phyloP scores from a whole-genome alignment of 2,797 vertebrate species.

The Melanotaenia boesemani region DNA sequence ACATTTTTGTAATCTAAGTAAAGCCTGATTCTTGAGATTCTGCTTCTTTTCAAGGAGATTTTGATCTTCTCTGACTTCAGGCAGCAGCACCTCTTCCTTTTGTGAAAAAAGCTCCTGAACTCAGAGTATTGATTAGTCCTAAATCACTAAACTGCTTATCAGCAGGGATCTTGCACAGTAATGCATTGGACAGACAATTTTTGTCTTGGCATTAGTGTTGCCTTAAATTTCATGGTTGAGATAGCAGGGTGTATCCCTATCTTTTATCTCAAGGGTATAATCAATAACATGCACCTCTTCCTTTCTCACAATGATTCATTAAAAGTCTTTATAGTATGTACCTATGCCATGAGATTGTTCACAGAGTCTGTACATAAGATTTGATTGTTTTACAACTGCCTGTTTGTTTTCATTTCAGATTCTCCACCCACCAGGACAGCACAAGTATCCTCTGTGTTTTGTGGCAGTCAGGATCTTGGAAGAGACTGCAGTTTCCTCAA shows the following conservation, averaged over 20 bases:
- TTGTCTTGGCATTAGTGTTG: slow-evolving; percentile 18
- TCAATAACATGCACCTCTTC: neutral
- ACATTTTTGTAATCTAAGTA: neutral
- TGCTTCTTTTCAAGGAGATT: slow-evolving; percentile 14
- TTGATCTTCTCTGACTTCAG: slow-evolving; percentile 33
- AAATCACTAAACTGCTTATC: slow-evolving; percentile 52
- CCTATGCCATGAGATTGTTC: slow-evolving; percentile 22
- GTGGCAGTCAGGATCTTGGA: slow-evolving; percentile 87
- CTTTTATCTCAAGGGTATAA: slow-evolving; percentile 8
- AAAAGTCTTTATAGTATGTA: slow-evolving; percentile 23
- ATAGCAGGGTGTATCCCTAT: slow-evolving; percentile 38
- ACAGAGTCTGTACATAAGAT: slow-evolving; percentile 1
- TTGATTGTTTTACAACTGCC: neutral
- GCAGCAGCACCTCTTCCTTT: no score
- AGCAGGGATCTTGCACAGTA: slow-evolving; percentile 32
- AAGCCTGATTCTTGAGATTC: neutral
- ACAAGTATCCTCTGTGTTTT: slow-evolving; percentile 87
- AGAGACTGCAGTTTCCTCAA: slow-evolving; percentile 90
- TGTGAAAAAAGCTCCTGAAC: slow-evolving; percentile 35
- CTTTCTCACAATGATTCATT: slow-evolving; percentile 31
- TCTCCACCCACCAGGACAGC: slow-evolving; percentile 86
- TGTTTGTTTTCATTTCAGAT: slow-evolving; percentile 81
- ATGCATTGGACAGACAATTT: slow-evolving; percentile 30
- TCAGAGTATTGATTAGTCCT: slow-evolving; percentile 67
- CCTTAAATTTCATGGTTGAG: slow-evolving; percentile 26